Evolutionary conservation across 2,888 invertebrate genomes (phyloP).

Genomic region (Endomychus coccineus): DNA sequence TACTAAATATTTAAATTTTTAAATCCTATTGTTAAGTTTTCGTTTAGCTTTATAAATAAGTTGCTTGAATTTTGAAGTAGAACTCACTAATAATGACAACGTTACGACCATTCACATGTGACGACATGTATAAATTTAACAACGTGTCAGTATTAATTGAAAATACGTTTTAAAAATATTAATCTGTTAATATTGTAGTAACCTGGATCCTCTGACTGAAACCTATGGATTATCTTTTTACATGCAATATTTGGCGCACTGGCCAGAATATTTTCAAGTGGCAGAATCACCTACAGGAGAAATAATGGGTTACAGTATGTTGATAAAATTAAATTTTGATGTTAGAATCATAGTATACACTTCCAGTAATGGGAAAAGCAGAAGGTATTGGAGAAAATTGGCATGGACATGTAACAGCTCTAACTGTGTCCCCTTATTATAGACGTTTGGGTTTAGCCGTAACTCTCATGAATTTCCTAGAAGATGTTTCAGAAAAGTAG

Average conservation of each 20-base stretch:
- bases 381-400: slow-evolving; percentile 94
- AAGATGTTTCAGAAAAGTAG: slow-evolving; percentile 93
- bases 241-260: slow-evolving; percentile 94
- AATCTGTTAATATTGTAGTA: slow-evolving; percentile 49
- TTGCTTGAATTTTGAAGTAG: too few relatives aligned
- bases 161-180: slow-evolving; percentile 4
- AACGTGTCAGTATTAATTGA: slow-evolving; percentile 68
- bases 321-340: neutral
- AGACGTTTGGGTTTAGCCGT: slow-evolving; percentile 88
- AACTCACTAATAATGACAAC: too few relatives aligned
- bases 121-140: slow-evolving; percentile 92
- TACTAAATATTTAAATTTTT: too few relatives aligned
- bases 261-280: slow-evolving; percentile 98
- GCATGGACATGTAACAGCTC: slow-evolving; percentile 99
- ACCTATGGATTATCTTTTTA: slow-evolving; percentile 95
- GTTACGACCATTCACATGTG: slow-evolving; percentile 84
- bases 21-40: too few relatives aligned
- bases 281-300: slow-evolving; percentile 93
- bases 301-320: slow-evolving; percentile 98
- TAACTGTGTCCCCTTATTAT: slow-evolving; percentile 93
- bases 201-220: slow-evolving; percentile 94
- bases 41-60: too few relatives aligned
- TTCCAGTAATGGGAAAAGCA: slow-evolving; percentile 96
- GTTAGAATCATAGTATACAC: slow-evolving; percentile 7
- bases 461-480: slow-evolving; percentile 87